Base-by-base conservation (phyloP, 2,113 vertebrate species). In the Heloderma charlesbogerti region DNA sequence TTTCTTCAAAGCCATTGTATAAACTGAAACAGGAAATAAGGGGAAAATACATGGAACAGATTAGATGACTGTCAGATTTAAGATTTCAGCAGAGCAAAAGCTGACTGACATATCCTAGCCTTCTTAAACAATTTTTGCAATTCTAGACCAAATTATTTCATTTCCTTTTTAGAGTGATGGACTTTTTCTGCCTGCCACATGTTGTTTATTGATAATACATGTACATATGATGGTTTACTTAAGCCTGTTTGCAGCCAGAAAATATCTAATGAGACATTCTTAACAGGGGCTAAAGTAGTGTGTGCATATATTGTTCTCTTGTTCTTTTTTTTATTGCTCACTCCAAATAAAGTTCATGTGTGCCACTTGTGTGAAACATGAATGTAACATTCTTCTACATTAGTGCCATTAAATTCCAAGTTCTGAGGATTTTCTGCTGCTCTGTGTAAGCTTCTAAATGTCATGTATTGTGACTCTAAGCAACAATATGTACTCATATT, bases 1-100 rank as follows among this genome's bases (percentile, higher is more conserved):
- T 91, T 90, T 54, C 45, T n/a, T 89, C 79, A 9, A 66, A 81
- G 48, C 16, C 13, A 4, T 89, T 89, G 80, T n/a, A 57, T 48
- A 75, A 69, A 48, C 27, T 81, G 43, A 87, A 92, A 86, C 40
- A 5, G 22, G 22, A 16, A 3, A 71, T 51, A 51, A 82, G 1
- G 43, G 51, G 40, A 81, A 37, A 25, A 29, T n/a, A 67, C 4
- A 89, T 79, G 71, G 78, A 91, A 89, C 40, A 20, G 9, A 93
- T 66, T 74, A 93, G 29, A 83, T 71, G 45, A 54, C 4, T 0
- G 0, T 82, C 79, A 60, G 75, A 34, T 34, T 54, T 31, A n/a
- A 86, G 66, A 86, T 34, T 78, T 88, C 54, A 40, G 31, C 27
- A 88, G 40, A 54, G 31, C 31, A 86, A 51, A 83, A 25, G 18